These are phyloP conservation scores for Cepaea hortensis DNA, from an alignment of 2,888 invertebrate species.

Conservation along the genomic window DNA sequence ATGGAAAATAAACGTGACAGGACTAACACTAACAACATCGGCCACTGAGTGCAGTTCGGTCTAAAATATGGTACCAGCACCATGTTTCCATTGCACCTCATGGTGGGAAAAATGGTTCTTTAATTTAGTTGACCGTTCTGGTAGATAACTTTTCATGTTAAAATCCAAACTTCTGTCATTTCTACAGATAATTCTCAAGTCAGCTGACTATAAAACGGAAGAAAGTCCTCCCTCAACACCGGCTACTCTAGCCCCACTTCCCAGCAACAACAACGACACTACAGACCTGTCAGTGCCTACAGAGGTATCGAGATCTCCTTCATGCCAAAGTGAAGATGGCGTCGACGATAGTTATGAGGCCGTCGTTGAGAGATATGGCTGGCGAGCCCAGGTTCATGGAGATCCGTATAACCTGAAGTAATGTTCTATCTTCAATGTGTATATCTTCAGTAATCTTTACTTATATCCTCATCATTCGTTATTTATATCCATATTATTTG, in stretches of 20 bases:
- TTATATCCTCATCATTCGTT: too few species aligned
- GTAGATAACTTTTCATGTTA: too few species aligned
- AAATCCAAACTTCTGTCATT: too few species aligned
- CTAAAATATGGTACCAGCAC: too few species aligned
- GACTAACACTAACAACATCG: too few species aligned
- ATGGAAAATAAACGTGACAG: too few species aligned
- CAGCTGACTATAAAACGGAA: neutral
- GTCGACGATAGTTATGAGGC: conserved; percentile 38
- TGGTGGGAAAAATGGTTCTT: too few species aligned
- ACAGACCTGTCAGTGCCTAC: neutral
- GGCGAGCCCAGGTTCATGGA: conserved; percentile 51
- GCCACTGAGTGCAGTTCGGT: too few species aligned
- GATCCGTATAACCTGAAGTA: conserved; percentile 52
- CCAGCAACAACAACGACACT: conserved; percentile 29
- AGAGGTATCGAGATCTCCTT: neutral
- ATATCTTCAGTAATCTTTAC: neutral
- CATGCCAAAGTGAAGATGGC: neutral
- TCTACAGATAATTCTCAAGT: neutral
- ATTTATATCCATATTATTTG: too few species aligned
- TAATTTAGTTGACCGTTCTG: too few species aligned
- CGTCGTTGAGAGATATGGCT: conserved; percentile 46
- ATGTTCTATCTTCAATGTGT: conserved; percentile 16
- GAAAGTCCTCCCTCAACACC: conserved; percentile 9
- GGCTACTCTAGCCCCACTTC: conserved; percentile 27
- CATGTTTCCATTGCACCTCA: too few species aligned